Conservation (phyloP, 2,113 vertebrate genomes). For the Ploceus nigricollis region DNA sequence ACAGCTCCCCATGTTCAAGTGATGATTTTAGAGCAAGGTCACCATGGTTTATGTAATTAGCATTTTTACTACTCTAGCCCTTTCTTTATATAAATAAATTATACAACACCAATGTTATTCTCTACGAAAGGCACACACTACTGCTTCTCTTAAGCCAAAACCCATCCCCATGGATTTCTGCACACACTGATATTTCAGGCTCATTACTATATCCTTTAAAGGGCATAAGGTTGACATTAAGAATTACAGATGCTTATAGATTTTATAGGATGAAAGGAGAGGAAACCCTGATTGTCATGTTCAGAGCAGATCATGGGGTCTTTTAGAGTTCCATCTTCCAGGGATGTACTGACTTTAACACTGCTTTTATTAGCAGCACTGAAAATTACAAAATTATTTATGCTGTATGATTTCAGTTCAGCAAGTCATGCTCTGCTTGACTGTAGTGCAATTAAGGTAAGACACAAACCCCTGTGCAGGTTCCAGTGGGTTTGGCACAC, state of each 20-base stretch:
- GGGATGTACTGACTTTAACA: not conserved
- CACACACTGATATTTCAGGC: not conserved
- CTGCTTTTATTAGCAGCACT: not conserved
- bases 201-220: constrained; percentile 19
- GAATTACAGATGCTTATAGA: not conserved
- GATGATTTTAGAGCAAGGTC: constrained; percentile 4
- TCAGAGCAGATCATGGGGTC: not conserved
- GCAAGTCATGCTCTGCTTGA: not conserved
- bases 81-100: constrained; percentile 21
- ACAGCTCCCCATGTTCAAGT: not conserved
- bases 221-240: not conserved
- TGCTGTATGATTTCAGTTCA: not conserved
- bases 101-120: not conserved
- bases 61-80: not conserved
- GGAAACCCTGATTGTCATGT: not conserved
- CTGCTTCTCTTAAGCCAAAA: not conserved
- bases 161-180: not conserved
- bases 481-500: not conserved
- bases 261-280: not conserved
- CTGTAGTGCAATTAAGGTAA: not conserved
- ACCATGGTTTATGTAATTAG: not conserved
- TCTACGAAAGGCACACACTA: not conserved
- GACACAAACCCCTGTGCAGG: not conserved
- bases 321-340: not conserved
- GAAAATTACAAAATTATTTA: not conserved